A percentile compares a stretch with the other conserved stretches of the same genome.
Evolutionary conservation across 2,113 vertebrate genomes (phyloP).

Genomic region (Hemicordylus capensis): DNA sequence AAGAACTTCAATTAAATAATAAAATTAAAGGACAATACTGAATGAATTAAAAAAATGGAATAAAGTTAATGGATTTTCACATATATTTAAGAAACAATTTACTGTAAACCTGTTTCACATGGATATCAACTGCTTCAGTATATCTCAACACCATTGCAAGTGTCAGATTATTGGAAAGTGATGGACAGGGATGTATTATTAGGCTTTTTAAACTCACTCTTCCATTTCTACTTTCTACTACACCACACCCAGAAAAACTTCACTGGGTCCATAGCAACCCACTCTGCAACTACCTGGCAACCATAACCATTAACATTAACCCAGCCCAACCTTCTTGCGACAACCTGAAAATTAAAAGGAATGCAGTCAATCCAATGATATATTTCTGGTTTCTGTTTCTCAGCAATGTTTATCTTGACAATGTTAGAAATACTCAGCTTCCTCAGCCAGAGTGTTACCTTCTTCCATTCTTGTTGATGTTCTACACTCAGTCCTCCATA

Average conservation of each 20-base stretch:
- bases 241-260: neutral
- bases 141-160: neutral
- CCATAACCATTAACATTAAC: neutral
- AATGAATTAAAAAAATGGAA: neutral
- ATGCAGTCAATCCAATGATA: neutral
- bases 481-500: neutral
- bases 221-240: neutral
- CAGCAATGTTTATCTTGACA: neutral
- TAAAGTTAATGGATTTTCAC: too few species aligned
- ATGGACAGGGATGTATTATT: too few species aligned
- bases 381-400: neutral
- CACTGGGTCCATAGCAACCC: neutral
- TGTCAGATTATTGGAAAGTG: too few species aligned
- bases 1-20: too few species aligned
- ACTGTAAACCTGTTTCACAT: too few species aligned
- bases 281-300: neutral
- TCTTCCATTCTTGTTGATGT: neutral
- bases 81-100: too few species aligned
- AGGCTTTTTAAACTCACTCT: neutral
- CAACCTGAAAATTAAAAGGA: neutral
- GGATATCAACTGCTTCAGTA: too few species aligned
- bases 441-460: neutral
- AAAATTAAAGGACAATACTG: too few species aligned
- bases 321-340: too few species aligned
- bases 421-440: neutral